A percentile compares a stretch with the other conserved stretches of the same genome.
These are phyloP conservation scores for Agapostemon virescens DNA, from an alignment of 2,888 invertebrate genomes.

Conservation along the genomic window DNA sequence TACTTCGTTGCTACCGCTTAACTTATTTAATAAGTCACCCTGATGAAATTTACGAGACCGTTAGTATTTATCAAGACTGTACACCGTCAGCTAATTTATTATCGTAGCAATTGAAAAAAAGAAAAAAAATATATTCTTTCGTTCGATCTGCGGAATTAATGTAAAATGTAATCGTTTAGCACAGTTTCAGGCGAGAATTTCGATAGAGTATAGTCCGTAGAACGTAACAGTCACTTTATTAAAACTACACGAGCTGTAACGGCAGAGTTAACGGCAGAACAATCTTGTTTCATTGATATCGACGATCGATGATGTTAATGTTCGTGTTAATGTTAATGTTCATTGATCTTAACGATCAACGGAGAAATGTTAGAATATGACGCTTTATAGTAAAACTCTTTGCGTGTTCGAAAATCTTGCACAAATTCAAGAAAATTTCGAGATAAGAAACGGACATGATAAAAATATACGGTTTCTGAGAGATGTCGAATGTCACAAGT, in stretches of 20 bases:
- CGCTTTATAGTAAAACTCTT: neutral
- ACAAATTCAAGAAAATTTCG: neutral
- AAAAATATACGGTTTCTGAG: neutral
- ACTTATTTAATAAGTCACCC: slow-evolving; percentile 32
- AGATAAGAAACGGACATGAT: neutral
- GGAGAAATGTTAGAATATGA: neutral
- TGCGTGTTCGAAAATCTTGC: neutral
- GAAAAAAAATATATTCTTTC: too few species aligned
- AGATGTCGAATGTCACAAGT: neutral
- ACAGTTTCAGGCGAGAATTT: neutral
- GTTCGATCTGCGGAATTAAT: slow-evolving; percentile 7
- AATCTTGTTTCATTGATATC: neutral
- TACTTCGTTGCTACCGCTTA: slow-evolving; percentile 27
- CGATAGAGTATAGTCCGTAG: neutral
- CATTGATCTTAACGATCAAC: neutral
- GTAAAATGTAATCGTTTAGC: neutral
- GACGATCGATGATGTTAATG: neutral
- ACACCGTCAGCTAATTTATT: slow-evolving; percentile 28
- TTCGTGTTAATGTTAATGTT: neutral
- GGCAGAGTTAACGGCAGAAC: neutral
- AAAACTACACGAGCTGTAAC: neutral
- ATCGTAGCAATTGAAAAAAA: slow-evolving; percentile 7
- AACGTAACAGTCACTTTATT: neutral
- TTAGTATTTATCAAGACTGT: slow-evolving; percentile 25
- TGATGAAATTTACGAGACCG: slow-evolving; percentile 17